phyloP scores from a whole-genome alignment of 2,113 vertebrate genomes.

The Esox niger region DNA sequence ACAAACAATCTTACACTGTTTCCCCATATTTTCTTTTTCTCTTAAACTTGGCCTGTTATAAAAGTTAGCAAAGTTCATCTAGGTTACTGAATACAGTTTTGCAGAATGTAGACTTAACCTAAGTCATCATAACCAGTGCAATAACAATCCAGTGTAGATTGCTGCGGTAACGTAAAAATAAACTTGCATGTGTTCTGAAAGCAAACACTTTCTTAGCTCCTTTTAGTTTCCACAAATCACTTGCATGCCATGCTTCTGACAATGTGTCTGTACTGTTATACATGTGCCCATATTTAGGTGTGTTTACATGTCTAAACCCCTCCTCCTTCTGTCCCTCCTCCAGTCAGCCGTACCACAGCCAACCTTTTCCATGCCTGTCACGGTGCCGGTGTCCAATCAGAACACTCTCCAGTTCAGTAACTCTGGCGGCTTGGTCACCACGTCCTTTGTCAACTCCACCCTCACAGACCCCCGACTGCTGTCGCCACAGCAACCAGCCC shows the following conservation, averaged over 20 bases:
- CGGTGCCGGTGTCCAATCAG: conserved; percentile 90
- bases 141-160: conserved; percentile 42
- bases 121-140: conserved; percentile 33
- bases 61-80: background rate
- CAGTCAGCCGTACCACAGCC: conserved; percentile 92
- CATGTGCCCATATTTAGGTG: background rate
- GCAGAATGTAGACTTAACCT: too few relatives aligned
- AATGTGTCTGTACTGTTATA: background rate
- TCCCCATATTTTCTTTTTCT: background rate
- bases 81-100: too few relatives aligned
- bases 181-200: conserved; percentile 52
- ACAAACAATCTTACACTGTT: too few relatives aligned
- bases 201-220: conserved; percentile 35
- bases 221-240: conserved; percentile 48
- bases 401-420: conserved; percentile 93
- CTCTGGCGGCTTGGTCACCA: conserved; percentile 90
- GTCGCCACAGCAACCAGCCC: conserved; percentile 87
- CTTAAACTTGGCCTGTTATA: background rate
- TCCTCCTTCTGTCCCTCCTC: conserved; percentile 34
- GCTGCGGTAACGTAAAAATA: conserved; percentile 40
- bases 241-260: conserved; percentile 37
- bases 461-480: conserved; percentile 92
- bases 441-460: conserved; percentile 90
- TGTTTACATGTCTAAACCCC: background rate
- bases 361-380: conserved; percentile 95